Base-by-base conservation (phyloP, 2,797 vertebrate species). In the Parauchenoglanis punctatus region DNA sequence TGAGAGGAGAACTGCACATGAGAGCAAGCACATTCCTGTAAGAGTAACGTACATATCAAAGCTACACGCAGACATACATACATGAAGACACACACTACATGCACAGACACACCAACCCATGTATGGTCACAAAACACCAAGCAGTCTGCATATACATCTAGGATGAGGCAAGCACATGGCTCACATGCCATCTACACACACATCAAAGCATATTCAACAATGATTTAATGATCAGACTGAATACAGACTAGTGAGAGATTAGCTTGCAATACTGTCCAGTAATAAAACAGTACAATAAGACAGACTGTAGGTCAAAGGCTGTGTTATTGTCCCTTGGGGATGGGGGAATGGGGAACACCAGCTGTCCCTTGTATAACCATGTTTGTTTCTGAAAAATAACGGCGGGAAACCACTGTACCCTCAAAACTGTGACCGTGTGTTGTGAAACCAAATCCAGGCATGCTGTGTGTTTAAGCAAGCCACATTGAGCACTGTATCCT, bases 401-500 rank as follows among this genome's bases (percentile, higher is more conserved):
- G 35, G 49, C 40, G 46, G 65, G 73, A 88, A 83, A 81, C 35
- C 28, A 46, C 58, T 54, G 63, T 35, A 28, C 52, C 78, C 87
- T 84, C 46, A 67, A 58, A 35, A 46, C 56, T 75, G 82, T 25
- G 28, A 65, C 56, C 5, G 10, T 13, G 7, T 81, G 58, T 63
- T 81, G 59, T 46, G 78, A 46, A 81, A 81, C 80, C 72, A 65
- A 70, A 68, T 6, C 52, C 63, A 84, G 75, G 70, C 73, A 81
- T 63, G 76, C 40, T 85, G 44, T 81, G 84, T 84, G 25, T n/a
- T n/a, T n/a, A 58, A 75, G 63, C 86, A 84, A 77, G 54, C 46
- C 25, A 80, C 84, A 68, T 58, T 67, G 40, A 88, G 59, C 25
- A n/a, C 82, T 85, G 77, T 88, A 46, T 88, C 84, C 85, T 90